Conservation (phyloP, 2,888 invertebrate genomes). For the Mythimna pallens region DNA sequence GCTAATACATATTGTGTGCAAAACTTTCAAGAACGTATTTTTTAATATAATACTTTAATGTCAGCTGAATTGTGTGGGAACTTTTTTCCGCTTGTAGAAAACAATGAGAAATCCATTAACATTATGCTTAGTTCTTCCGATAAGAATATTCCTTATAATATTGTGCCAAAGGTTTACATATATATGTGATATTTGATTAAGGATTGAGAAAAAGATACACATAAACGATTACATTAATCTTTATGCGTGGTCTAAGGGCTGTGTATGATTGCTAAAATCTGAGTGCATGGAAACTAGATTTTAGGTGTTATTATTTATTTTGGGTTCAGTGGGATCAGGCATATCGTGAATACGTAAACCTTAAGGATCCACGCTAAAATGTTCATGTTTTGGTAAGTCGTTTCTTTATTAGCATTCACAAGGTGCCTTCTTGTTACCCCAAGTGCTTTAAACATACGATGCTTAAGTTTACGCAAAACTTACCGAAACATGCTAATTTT, state of each 20-base stretch:
- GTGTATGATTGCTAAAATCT: slow-evolving; percentile 74
- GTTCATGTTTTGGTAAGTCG: slow-evolving; percentile 62
- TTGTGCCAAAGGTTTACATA: slow-evolving; percentile 82
- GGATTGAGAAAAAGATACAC: slow-evolving; percentile 64
- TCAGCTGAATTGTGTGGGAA: background rate
- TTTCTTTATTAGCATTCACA: slow-evolving; percentile 62
- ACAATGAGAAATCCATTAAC: slow-evolving; percentile 2
- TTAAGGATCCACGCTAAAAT: slow-evolving; percentile 66
- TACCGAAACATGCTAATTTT: slow-evolving; percentile 70
- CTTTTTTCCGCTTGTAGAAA: background rate
- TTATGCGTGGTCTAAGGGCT: slow-evolving; percentile 69
- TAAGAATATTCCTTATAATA: slow-evolving; percentile 65
- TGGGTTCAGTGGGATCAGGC: slow-evolving; percentile 58
- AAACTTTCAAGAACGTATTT: background rate
- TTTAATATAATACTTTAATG: no score
- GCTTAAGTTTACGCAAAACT: slow-evolving; percentile 49
- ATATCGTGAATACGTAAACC: slow-evolving; percentile 73
- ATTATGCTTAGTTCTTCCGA: background rate
- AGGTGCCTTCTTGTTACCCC: slow-evolving; percentile 66
- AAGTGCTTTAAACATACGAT: slow-evolving; percentile 55
- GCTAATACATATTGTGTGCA: background rate
- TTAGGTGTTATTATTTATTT: slow-evolving; percentile 69
- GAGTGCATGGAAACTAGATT: slow-evolving; percentile 75
- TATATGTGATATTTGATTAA: slow-evolving; percentile 87
- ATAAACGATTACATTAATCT: slow-evolving; percentile 73